Evolutionary conservation across 2,888 invertebrate genomes (phyloP).

Genomic region (Drosophila barbarae): DNA sequence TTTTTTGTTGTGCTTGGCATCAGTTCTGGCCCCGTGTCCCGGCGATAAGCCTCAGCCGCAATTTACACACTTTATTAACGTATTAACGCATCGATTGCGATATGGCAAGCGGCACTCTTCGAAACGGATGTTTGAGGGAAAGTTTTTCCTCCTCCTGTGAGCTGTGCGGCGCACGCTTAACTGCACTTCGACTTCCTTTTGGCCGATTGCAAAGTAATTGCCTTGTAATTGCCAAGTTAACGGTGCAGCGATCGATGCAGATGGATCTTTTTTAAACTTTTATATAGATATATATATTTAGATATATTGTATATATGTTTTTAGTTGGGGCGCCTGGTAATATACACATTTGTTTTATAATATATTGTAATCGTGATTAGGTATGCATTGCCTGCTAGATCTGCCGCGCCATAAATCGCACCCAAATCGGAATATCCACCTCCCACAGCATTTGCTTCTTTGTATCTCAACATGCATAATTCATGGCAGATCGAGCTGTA

Average conservation of each 20-base stretch:
- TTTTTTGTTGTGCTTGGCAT: constrained; percentile 32
- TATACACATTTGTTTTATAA: constrained; percentile 68
- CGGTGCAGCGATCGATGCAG: constrained; percentile 47
- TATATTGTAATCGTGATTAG: constrained; percentile 72
- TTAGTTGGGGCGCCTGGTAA: constrained; percentile 59
- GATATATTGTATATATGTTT: background rate
- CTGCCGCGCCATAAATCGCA: constrained; percentile 74
- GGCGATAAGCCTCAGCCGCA: constrained; percentile 72
- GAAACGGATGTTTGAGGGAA: constrained; percentile 46
- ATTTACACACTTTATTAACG: constrained; percentile 77
- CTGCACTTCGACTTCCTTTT: constrained; percentile 72
- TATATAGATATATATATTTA: background rate
- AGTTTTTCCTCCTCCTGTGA: constrained; percentile 43
- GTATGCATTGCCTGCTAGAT: constrained; percentile 68
- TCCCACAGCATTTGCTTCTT: constrained; percentile 20
- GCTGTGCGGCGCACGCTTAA: constrained; percentile 59
- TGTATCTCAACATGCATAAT: constrained; percentile 68
- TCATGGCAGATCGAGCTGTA: constrained; percentile 67
- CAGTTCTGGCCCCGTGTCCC: constrained; percentile 44
- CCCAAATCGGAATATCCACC: constrained; percentile 55
- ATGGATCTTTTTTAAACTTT: constrained; percentile 5
- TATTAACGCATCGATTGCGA: constrained; percentile 74
- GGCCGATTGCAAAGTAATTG: constrained; percentile 62
- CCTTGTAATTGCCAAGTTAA: constrained; percentile 72
- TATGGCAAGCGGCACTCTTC: constrained; percentile 37